Base-by-base conservation (phyloP, 2,113 vertebrate genomes). In the Oncorhynchus mykiss region DNA sequence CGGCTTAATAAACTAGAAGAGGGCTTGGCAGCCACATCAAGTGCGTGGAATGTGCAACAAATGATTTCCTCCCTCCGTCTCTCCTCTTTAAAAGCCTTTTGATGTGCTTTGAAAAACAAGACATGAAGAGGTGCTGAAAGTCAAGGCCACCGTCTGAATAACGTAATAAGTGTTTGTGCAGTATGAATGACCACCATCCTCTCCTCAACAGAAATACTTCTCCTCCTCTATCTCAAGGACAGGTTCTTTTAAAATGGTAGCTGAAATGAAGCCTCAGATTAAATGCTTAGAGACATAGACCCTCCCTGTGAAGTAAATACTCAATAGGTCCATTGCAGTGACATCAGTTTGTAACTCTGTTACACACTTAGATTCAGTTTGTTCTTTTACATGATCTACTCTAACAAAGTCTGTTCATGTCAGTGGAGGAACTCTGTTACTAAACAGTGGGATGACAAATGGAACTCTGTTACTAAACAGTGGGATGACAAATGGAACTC, bases 21-120 rank as follows among this genome's bases (percentile, higher is more conserved):
- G 34, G 8, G 18, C 34, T 86, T 76, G 82, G 82, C 82, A 75
- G 72, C 31, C 71, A 76, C 79, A 81, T 48, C 64, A 59, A 77
- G 78, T 66, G 62, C 27, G 1, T 77, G 86, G 88, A 90, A 91
- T 92, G 87, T 92, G 79, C 79, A 83, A 86, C 88, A 87, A 84
- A 88, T 83, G 74, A 88, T 86, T 88, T 87, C 89, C 88, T 90
- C 91, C 89, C 86, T 88, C 70, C 74, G 80, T 83, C 79, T 82
- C 84, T 11, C n/a, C 73, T 86, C 60, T 80, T 67, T 70, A 59
- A 70, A 76, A 68, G 67, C 13, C 77, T 74, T 91, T 88, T 90
- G 88, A 91, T 90, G 85, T 88, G 67, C 73, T 84, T 79, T 82
- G 70, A 84, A 88, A 91, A 90, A 89, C 86, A 90, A 79, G 82